These are phyloP conservation scores for Antheraea mylitta DNA, from an alignment of 1,140 invertebrate genomes.

Conservation along the genomic window DNA sequence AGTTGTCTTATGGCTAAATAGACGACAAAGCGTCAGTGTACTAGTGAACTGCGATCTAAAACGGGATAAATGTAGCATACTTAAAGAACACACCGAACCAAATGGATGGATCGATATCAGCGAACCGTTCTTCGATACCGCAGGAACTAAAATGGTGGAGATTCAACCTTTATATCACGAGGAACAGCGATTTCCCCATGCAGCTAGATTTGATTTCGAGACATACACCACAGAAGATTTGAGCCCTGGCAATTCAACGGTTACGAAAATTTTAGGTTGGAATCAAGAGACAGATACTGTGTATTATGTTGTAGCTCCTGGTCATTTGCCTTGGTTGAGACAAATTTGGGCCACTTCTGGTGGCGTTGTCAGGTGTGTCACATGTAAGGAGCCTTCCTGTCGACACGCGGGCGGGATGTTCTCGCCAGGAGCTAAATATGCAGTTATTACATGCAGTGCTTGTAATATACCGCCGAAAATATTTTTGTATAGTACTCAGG, in stretches of 20 bases:
- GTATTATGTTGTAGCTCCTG: constrained; percentile 76
- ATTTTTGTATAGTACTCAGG: constrained; percentile 53
- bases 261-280: constrained; percentile 67
- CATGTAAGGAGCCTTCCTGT: constrained; percentile 68
- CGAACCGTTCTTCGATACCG: constrained; percentile 70
- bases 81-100: constrained; percentile 60
- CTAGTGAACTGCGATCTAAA: constrained; percentile 79
- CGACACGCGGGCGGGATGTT: constrained; percentile 42
- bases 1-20: constrained; percentile 90
- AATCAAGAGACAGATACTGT: constrained; percentile 70
- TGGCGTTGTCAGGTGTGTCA: constrained; percentile 64
- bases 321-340: constrained; percentile 70
- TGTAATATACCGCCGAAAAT: constrained; percentile 50
- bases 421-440: constrained; percentile 50
- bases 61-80: constrained; percentile 69
- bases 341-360: constrained; percentile 75
- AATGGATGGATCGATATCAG: constrained; percentile 72
- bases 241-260: constrained; percentile 81
- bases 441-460: constrained; percentile 53
- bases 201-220: constrained; percentile 61
- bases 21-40: constrained; percentile 87
- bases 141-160: constrained; percentile 58
- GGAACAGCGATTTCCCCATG: constrained; percentile 61
- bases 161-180: constrained; percentile 56
- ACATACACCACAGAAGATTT: constrained; percentile 76